Percentiles rank a stretch among this genome's conserved stretches.
These are phyloP conservation scores for Nesogale talazaci DNA, from an alignment of 2,113 vertebrate species.

Conservation along the genomic window DNA sequence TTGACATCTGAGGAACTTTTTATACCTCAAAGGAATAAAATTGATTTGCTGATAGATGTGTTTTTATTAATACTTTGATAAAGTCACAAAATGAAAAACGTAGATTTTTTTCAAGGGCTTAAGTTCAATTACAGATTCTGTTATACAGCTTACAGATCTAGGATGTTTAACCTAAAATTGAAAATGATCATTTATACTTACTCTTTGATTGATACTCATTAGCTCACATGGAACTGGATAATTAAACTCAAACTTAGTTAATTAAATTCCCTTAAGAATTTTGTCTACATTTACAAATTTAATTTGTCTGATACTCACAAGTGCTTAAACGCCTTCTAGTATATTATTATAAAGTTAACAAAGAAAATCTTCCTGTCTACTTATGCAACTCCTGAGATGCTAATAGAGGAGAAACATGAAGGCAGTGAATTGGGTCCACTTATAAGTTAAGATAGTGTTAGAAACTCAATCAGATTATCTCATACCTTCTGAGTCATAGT, in stretches of 20 bases:
- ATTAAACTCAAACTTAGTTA: slow-evolving; percentile 58
- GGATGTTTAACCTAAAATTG: slow-evolving; percentile 18
- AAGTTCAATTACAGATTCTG: slow-evolving; percentile 33
- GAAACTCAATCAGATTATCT: slow-evolving; percentile 33
- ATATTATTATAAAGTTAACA: background rate
- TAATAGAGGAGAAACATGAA: slow-evolving; percentile 40
- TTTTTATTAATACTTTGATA: slow-evolving; percentile 43
- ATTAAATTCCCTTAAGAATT: slow-evolving; percentile 51
- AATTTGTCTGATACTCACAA: slow-evolving; percentile 47
- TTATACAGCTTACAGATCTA: slow-evolving; percentile 31
- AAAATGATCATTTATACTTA: slow-evolving; percentile 36
- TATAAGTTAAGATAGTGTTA: slow-evolving; percentile 16
- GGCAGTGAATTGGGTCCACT: slow-evolving; percentile 27
- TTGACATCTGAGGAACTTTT: background rate
- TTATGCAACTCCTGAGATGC: slow-evolving; percentile 6
- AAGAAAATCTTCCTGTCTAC: slow-evolving; percentile 35
- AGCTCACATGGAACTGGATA: slow-evolving; percentile 50
- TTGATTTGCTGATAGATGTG: slow-evolving; percentile 5
- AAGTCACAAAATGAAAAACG: slow-evolving; percentile 38
- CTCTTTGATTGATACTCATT: slow-evolving; percentile 57
- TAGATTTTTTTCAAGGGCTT: slow-evolving; percentile 45
- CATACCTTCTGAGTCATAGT: slow-evolving; percentile 46
- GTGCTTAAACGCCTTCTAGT: slow-evolving; percentile 27
- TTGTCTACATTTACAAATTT: slow-evolving; percentile 45
- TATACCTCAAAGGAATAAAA: background rate